A percentile compares a stretch with the other conserved stretches of the same genome.
phyloP scores from a whole-genome alignment of 2,888 invertebrate species.

The Drosophila crucigera region DNA sequence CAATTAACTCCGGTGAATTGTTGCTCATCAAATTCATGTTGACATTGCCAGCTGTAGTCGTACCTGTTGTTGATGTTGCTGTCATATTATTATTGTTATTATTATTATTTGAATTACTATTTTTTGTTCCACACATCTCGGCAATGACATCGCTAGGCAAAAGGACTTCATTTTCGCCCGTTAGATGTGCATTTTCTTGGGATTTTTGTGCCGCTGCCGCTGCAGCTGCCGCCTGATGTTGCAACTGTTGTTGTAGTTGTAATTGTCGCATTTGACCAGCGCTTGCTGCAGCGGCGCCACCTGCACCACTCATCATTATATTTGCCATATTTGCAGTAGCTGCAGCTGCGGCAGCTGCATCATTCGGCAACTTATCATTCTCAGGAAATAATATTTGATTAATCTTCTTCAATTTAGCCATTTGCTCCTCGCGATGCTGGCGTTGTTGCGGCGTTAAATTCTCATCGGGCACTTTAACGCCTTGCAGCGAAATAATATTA shows the following conservation, averaged over 20 bases:
- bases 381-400: conserved; percentile 97
- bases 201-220: conserved; percentile 48
- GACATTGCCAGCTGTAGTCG: conserved; percentile 21
- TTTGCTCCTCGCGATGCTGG: conserved; percentile 96
- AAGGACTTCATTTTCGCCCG: conserved; percentile 48
- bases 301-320: conserved; percentile 60
- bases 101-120: conserved; percentile 44
- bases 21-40: conserved; percentile 57
- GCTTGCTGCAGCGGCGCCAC: conserved; percentile 37
- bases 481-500: conserved; percentile 88
- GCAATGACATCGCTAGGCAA: conserved; percentile 36
- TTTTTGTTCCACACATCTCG: conserved; percentile 9
- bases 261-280: conserved; percentile 58
- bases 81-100: conserved; percentile 48
- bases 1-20: conserved; percentile 63
- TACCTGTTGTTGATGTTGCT: not conserved
- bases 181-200: conserved; percentile 11
- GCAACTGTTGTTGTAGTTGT: conserved; percentile 43
- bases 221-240: conserved; percentile 44
- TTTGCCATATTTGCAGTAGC: conserved; percentile 31
- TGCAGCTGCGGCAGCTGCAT: conserved; percentile 31
- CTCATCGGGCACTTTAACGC: conserved; percentile 97
- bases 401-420: conserved; percentile 95
- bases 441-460: conserved; percentile 98
- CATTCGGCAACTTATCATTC: conserved; percentile 83